Conservation (phyloP, 2,888 invertebrate species). For the Marronus borbonicus region DNA sequence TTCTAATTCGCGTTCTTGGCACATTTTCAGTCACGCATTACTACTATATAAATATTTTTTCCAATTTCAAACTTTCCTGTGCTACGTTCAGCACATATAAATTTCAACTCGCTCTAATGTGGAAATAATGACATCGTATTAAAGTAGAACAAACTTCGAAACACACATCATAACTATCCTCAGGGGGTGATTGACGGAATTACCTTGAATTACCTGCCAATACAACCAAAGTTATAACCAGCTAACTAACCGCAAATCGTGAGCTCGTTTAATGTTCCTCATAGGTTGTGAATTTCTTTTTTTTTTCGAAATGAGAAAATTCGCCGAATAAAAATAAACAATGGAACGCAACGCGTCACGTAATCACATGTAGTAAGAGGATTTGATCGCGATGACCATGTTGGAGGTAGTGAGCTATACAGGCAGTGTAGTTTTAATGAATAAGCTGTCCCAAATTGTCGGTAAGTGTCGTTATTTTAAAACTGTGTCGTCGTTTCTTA, state of each 20-base stretch:
- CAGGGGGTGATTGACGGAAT: conserved; percentile 16
- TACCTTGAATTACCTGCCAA: conserved; percentile 14
- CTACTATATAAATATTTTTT: not conserved
- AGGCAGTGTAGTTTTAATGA: too few species aligned
- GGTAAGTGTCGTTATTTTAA: too few species aligned
- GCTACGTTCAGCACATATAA: not conserved
- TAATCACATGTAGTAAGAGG: conserved; percentile 18
- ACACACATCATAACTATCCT: conserved; percentile 7
- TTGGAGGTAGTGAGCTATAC: too few species aligned
- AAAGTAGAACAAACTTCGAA: conserved; percentile 29
- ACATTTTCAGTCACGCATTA: too few species aligned
- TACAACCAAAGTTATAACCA: conserved; percentile 18
- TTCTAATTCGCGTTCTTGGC: too few species aligned
- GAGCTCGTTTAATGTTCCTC: conserved; percentile 27
- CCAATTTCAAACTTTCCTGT: too few species aligned
- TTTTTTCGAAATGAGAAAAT: not conserved
- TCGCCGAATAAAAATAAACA: not conserved
- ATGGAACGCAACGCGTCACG: conserved; percentile 16
- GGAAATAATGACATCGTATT: conserved; percentile 22
- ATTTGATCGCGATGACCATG: not conserved
- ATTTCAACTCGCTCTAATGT: conserved; percentile 7
- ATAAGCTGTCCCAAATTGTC: not conserved
- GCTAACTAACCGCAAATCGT: conserved; percentile 27
- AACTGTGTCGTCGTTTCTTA: too few species aligned
- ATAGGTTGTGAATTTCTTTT: conserved; percentile 3